phyloP scores from a whole-genome alignment of 2,113 vertebrate species.

The Aplodontia rufa region DNA sequence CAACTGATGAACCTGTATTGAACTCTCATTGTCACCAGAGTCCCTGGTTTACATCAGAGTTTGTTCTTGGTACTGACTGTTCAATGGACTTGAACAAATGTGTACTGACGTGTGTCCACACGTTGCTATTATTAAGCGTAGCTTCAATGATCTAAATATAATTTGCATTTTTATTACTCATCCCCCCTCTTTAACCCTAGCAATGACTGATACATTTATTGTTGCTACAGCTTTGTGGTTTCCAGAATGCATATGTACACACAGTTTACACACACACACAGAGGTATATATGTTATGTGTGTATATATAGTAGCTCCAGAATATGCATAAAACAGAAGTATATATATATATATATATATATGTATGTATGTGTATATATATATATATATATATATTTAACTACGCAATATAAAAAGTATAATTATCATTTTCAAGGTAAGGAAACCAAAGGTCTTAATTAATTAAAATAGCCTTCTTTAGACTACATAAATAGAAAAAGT shows the following conservation, averaged over 20 bases:
- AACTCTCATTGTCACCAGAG: background rate
- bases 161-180: background rate
- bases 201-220: background rate
- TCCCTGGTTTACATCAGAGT: background rate
- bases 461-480: background rate
- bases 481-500: background rate
- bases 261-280: background rate
- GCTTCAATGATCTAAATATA: background rate
- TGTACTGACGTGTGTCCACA: background rate
- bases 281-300: background rate
- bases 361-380: background rate
- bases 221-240: background rate
- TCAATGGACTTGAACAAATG: background rate
- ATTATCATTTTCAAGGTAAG: background rate
- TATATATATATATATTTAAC: no score
- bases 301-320: background rate
- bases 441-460: background rate
- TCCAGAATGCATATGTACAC: background rate
- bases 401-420: background rate
- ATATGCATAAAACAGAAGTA: no score
- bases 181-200: background rate
- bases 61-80: background rate
- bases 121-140: background rate
- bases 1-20: background rate
- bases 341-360: background rate